These are phyloP conservation scores for Nezara viridula DNA, from an alignment of 2,888 invertebrate species.

Conservation along the genomic window DNA sequence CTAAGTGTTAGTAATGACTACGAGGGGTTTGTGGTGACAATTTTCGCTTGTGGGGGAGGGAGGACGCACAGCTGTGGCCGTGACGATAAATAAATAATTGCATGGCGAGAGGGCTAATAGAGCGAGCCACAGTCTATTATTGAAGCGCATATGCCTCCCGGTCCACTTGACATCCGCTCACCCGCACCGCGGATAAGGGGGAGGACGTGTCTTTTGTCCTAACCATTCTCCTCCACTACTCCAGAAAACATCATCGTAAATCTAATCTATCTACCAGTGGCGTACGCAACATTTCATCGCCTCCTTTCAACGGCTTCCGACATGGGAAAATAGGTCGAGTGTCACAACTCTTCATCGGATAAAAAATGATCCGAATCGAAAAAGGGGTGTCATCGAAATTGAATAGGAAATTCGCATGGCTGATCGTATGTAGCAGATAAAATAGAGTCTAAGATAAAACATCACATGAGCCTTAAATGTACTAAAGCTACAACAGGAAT, in stretches of 20 bases:
- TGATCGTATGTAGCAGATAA: constrained; percentile 69
- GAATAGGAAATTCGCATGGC: background rate
- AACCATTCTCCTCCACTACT: background rate
- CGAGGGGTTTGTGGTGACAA: constrained; percentile 24
- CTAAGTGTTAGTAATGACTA: constrained; percentile 14
- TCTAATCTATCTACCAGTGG: background rate
- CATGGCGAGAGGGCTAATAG: background rate
- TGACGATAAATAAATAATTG: constrained; percentile 27
- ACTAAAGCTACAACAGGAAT: too few relatives aligned
- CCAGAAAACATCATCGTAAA: background rate
- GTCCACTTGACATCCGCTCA: background rate
- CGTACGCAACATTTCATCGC: background rate
- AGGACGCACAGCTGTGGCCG: background rate
- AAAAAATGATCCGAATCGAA: constrained; percentile 10
- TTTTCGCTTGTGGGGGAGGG: background rate
- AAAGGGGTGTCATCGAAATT: constrained; percentile 3
- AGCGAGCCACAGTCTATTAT: constrained; percentile 32
- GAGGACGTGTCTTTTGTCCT: background rate
- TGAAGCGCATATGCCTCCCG: background rate
- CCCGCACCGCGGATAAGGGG: constrained; percentile 10
- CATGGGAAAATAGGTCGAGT: background rate
- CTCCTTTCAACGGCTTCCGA: background rate
- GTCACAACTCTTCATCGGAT: background rate
- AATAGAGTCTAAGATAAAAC: too few relatives aligned
- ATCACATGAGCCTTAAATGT: too few relatives aligned